These are phyloP conservation scores for Formica selysi DNA, from an alignment of 1,140 invertebrate species.

Conservation along the genomic window DNA sequence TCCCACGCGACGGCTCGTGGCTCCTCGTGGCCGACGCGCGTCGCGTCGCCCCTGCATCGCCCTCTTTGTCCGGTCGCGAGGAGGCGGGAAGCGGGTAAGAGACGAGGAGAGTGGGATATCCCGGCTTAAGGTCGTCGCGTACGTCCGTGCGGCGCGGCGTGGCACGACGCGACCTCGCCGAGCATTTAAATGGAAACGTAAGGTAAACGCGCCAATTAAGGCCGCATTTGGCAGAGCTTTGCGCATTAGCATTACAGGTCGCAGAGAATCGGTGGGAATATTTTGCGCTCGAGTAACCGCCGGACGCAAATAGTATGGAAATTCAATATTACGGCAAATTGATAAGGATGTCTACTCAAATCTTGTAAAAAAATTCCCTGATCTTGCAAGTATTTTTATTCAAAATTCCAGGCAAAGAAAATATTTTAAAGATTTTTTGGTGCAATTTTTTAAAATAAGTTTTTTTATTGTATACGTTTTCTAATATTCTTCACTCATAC, in stretches of 20 bases:
- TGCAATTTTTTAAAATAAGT: no score
- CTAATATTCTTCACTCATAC: no score
- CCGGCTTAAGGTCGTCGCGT: slow-evolving; percentile 64
- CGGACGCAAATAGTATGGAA: slow-evolving; percentile 7
- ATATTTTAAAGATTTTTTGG: no score
- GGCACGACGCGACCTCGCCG: slow-evolving; percentile 65
- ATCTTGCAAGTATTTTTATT: no score
- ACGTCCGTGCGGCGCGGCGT: slow-evolving; percentile 52
- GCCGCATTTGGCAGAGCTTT: slow-evolving; percentile 55
- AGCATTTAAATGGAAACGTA: slow-evolving; percentile 74
- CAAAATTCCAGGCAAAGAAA: no score
- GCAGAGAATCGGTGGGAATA: slow-evolving; percentile 37
- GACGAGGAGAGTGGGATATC: slow-evolving; percentile 49
- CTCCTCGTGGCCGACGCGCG: slow-evolving; percentile 81
- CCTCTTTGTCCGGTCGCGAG: slow-evolving; percentile 40
- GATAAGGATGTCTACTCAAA: not conserved
- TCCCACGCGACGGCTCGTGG: slow-evolving; percentile 85
- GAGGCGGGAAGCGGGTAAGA: slow-evolving; percentile 36
- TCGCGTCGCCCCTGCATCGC: slow-evolving; percentile 68
- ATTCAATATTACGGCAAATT: not conserved
- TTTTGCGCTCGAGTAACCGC: slow-evolving; percentile 50
- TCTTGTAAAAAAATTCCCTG: no score
- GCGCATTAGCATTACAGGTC: slow-evolving; percentile 6
- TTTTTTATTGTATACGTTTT: no score
- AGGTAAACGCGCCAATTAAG: slow-evolving; percentile 76